phyloP scores from a whole-genome alignment of 2,888 invertebrate species.

The Uropetala carovei region DNA sequence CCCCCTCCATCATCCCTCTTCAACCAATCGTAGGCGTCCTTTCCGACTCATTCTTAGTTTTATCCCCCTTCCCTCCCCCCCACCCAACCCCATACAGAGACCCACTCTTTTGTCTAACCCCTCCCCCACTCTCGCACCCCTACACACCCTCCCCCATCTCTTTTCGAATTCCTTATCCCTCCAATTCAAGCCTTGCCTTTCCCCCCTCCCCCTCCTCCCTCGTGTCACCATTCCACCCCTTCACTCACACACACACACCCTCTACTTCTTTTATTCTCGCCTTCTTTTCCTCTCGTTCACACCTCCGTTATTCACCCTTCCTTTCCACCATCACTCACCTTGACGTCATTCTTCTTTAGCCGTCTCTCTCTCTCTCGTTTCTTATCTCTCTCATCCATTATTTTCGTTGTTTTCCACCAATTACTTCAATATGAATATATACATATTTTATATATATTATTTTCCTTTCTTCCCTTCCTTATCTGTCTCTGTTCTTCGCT shows the following conservation, averaged over 20 bases:
- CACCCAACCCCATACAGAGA: no score
- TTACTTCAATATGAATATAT: no score
- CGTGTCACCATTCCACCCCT: background rate
- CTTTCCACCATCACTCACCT: background rate
- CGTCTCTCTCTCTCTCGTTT: background rate
- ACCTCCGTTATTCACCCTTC: background rate
- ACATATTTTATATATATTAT: no score
- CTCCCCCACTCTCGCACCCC: background rate
- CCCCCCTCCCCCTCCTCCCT: background rate
- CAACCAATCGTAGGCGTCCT: conserved; percentile 33
- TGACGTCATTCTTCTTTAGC: background rate
- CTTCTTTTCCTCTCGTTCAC: background rate
- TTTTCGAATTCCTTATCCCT: background rate
- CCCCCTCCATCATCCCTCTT: background rate
- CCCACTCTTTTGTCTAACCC: conserved; percentile 38
- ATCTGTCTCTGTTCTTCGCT: no score
- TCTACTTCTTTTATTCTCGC: background rate
- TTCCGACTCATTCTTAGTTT: conserved; percentile 21
- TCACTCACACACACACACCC: conserved; percentile 18
- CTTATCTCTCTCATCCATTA: background rate
- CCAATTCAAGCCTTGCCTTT: background rate
- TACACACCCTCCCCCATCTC: background rate
- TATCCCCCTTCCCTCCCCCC: background rate
- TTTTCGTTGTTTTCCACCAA: background rate
- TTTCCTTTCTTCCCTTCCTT: no score